A percentile compares a stretch with the other conserved stretches of the same genome.
phyloP scores from a whole-genome alignment of 2,888 invertebrate species.

The Cephus spinipes region DNA sequence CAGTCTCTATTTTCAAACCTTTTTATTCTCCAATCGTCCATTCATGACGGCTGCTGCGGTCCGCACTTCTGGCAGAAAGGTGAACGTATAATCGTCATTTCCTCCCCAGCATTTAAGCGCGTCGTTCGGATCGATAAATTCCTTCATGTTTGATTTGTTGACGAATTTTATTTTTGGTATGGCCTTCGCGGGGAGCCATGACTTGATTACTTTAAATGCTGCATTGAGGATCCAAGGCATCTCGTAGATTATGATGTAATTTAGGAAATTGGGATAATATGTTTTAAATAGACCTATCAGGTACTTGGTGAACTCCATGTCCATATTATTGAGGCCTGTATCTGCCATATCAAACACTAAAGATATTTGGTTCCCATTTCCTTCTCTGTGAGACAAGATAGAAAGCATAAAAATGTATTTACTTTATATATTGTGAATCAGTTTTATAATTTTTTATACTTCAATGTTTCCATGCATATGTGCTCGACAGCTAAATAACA shows the following conservation, averaged over 20 bases:
- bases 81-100: constrained; percentile 77
- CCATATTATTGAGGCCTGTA: constrained; percentile 87
- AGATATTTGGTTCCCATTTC: constrained; percentile 81
- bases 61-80: constrained; percentile 75
- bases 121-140: constrained; percentile 80
- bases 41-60: constrained; percentile 39
- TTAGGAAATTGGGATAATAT: constrained; percentile 89
- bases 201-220: constrained; percentile 91
- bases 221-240: constrained; percentile 95
- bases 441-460: constrained; percentile 10
- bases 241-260: constrained; percentile 90
- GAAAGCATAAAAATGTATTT: neutral
- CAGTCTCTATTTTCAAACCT: constrained; percentile 51
- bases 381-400: constrained; percentile 69
- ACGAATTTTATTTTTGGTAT: constrained; percentile 90
- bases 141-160: constrained; percentile 78
- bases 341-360: constrained; percentile 93
- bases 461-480: neutral
- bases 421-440: neutral
- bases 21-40: constrained; percentile 68
- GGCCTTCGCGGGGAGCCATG: constrained; percentile 87
- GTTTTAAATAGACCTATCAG: constrained; percentile 87
- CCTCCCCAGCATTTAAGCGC: constrained; percentile 87
- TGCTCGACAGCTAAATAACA: neutral
- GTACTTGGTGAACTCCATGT: constrained; percentile 91